Conservation (phyloP, 2,888 invertebrate genomes). For the Sesia apiformis region DNA sequence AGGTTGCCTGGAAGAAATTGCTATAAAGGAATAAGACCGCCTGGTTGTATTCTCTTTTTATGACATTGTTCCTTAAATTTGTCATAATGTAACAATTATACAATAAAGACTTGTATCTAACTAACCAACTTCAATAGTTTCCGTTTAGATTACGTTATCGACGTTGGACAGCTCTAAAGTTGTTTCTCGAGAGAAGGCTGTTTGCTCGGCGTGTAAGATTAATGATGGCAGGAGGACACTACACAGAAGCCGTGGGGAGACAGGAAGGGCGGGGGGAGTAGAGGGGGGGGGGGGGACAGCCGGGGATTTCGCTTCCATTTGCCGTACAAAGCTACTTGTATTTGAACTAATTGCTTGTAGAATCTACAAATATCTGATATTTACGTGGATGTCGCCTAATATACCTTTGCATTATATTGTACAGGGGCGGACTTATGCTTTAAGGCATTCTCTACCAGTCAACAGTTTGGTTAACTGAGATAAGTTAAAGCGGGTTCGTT, state of each 20-base stretch:
- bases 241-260: slow-evolving; percentile 23
- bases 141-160: slow-evolving; percentile 13
- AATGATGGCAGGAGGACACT: slow-evolving; percentile 55
- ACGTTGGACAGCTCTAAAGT: slow-evolving; percentile 44
- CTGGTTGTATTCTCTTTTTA: no score
- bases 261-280: slow-evolving; percentile 9
- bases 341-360: slow-evolving; percentile 42
- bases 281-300: slow-evolving; percentile 4
- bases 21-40: no score
- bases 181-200: slow-evolving; percentile 33
- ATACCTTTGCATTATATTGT: no score
- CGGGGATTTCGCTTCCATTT: slow-evolving; percentile 28
- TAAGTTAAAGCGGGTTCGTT: no score
- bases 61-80: no score
- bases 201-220: slow-evolving; percentile 62
- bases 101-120: no score
- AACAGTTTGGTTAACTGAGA: no score
- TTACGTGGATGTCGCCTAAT: slow-evolving; percentile 21
- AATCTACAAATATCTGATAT: slow-evolving; percentile 16
- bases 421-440: no score
- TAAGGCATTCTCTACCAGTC: no score
- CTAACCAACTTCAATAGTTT: neutral
- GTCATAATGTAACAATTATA: no score
- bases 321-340: slow-evolving; percentile 29
- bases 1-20: no score